Evolutionary conservation across 1,140 invertebrate species (phyloP).

Genomic region (Armadillidium nasatum): DNA sequence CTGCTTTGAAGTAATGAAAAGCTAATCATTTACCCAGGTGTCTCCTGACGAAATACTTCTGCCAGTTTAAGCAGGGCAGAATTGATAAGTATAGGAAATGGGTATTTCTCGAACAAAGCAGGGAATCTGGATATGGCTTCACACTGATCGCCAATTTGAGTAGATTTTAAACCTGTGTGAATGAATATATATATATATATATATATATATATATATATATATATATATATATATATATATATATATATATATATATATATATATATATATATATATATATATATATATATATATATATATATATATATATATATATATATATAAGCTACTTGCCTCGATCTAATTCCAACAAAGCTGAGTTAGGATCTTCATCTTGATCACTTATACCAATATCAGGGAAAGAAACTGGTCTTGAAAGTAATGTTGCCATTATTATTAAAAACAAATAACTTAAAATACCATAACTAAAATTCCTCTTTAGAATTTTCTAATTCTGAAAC

Average conservation of each 20-base stretch:
- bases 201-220: no score
- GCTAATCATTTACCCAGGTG: conserved; percentile 31
- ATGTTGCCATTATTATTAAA: conserved; percentile 31
- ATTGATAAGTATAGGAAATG: conserved; percentile 95
- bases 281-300: no score
- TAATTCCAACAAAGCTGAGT: conserved; percentile 84
- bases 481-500: no score
- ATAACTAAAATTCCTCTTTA: no score
- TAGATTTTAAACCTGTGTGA: conserved; percentile 71
- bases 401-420: conserved; percentile 33
- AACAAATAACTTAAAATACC: no score
- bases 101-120: conserved; percentile 90
- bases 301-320: no score
- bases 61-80: conserved; percentile 90
- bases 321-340: conserved; percentile 89
- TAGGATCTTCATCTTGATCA: conserved; percentile 89
- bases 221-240: no score
- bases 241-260: no score
- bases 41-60: conserved; percentile 84
- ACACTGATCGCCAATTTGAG: conserved; percentile 88
- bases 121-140: conserved; percentile 94
- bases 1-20: not conserved
- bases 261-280: no score
- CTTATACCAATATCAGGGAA: conserved; percentile 52
- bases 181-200: conserved; percentile 48